These are phyloP conservation scores for Schlechtendalia chinensis DNA, from an alignment of 1,140 invertebrate species.

Conservation along the genomic window DNA sequence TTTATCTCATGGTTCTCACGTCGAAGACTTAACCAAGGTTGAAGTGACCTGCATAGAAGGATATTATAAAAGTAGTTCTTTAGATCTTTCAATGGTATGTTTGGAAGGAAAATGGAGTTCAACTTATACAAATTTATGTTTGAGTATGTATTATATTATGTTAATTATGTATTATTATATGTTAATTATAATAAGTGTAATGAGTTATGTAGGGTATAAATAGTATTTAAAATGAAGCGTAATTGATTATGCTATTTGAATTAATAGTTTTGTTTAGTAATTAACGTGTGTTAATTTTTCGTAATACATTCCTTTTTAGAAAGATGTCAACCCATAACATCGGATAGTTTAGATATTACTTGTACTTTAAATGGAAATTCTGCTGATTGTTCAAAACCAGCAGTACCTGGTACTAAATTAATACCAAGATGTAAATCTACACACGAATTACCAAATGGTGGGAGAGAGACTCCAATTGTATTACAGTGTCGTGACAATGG, in stretches of 20 bases:
- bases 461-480: not conserved
- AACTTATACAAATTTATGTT: not conserved
- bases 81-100: not conserved
- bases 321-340: not conserved
- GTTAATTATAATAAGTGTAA: not conserved
- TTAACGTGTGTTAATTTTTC: no score
- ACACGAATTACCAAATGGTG: slow-evolving; percentile 2
- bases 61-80: not conserved
- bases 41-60: not conserved
- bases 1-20: not conserved
- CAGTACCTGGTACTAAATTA: not conserved
- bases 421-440: not conserved
- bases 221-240: no score
- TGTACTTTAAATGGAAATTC: not conserved
- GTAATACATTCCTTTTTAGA: not conserved
- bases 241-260: no score
- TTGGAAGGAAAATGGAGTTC: not conserved
- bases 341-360: not conserved
- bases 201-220: no score
- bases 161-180: not conserved
- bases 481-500: not conserved
- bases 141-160: not conserved
- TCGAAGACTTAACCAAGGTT: not conserved
- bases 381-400: not conserved
- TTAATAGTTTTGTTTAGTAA: not conserved